phyloP scores from a whole-genome alignment of 2,797 vertebrate genomes.

The Carcharodon carcharias region DNA sequence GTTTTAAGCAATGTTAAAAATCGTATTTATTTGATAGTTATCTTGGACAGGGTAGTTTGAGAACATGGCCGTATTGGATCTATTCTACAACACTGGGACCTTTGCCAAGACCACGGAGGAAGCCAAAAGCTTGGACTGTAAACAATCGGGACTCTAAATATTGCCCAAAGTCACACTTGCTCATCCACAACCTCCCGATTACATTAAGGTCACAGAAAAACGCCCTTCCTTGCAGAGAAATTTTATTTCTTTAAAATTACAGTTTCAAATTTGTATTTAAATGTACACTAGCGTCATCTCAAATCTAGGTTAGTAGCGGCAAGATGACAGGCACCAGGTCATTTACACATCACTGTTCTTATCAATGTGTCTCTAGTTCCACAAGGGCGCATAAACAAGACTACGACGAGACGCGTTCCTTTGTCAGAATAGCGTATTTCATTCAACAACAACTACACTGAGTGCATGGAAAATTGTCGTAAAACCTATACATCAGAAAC shows the following conservation, averaged over 20 bases:
- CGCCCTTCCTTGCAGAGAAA: background rate
- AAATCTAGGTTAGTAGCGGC: background rate
- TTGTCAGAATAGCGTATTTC: conserved; percentile 21
- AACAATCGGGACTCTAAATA: conserved; percentile 16
- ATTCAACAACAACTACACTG: conserved; percentile 10
- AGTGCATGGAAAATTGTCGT: background rate
- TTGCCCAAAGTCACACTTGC: conserved; percentile 2
- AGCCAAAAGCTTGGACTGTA: background rate
- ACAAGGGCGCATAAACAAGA: conserved; percentile 29
- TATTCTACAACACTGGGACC: background rate
- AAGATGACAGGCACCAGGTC: conserved; percentile 9
- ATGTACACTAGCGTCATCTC: background rate
- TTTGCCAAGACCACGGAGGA: background rate
- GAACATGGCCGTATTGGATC: background rate
- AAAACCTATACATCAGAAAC: background rate
- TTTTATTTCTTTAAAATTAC: background rate
- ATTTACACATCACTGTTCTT: conserved; percentile 14
- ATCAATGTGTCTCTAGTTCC: conserved; percentile 1
- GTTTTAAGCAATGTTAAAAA: background rate
- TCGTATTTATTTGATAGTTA: background rate
- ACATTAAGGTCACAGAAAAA: background rate
- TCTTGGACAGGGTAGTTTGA: background rate
- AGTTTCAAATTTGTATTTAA: conserved; percentile 4
- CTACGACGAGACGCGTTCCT: background rate
- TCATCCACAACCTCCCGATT: background rate